Evolutionary conservation across 2,113 vertebrate species (phyloP), one percentile per base, ranked within the genome.

Genomic region (Malurus cyaneus): DNA sequence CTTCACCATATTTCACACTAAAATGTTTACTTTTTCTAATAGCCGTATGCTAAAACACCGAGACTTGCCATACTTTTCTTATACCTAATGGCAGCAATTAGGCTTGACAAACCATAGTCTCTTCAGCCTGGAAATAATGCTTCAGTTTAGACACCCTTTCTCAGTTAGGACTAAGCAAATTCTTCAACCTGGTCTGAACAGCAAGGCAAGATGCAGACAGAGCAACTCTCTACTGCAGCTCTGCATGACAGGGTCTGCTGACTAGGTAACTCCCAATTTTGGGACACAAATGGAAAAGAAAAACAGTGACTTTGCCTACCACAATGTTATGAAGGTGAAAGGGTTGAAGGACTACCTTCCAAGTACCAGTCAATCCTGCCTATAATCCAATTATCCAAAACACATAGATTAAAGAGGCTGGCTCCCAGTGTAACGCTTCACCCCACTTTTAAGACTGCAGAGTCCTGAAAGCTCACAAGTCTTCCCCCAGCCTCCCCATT

Each of bases 351-450:
- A 18, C 20, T 28, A 6, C 20, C 42, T 53, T 62, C 64, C 66
- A 31, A 67, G 13, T 15, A 76, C 36, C 29, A 46, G 23, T 16
- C 52, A 84, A 39, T 49, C 13, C 12, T 0, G 0, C 15, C 34
- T 74, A 17, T 2, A 69, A 53, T 29, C 41, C 52, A 57, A 4
- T 32, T 57, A 61, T 18, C 8, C 20, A 65, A 76, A 88, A 9
- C 11, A 66, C 36, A 24, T 5, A 39, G 16, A 18, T 46, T 19
- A 66, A 57, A 56, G 47, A 5, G 26, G 7, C 29, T 61, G 32
- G 21, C 17, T 88, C 10, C 29, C 29, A 76, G 4, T 11, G 9
- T n/a, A 90, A 60, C 12, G 36, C 29, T 66, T 36, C 67, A 60
- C 17, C 16, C 47, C 28, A 49, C 53, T 80, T 88, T 23, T 13